Evolutionary conservation across 2,113 vertebrate genomes (phyloP).

Genomic region (Panthera tigris): DNA sequence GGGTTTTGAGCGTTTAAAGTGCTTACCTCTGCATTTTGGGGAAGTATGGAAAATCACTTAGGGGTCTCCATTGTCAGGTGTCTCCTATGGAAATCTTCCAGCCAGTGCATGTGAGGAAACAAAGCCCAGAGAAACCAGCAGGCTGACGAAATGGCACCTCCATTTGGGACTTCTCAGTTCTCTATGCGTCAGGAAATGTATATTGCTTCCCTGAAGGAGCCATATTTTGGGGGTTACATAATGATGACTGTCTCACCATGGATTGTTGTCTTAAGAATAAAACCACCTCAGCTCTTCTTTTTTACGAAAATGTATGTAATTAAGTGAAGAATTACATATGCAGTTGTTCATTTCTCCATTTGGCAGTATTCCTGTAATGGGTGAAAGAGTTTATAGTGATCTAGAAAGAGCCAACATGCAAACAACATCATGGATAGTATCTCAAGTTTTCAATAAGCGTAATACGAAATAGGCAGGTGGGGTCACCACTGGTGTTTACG

Average conservation of each 20-base stretch:
- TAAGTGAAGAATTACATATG: rapidly evolving
- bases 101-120: rapidly evolving
- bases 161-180: not conserved
- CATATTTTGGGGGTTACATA: not conserved
- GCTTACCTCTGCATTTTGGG: not conserved
- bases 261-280: not conserved
- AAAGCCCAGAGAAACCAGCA: rapidly evolving
- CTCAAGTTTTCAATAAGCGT: not conserved
- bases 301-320: not conserved
- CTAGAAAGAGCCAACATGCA: not conserved
- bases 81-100: not conserved
- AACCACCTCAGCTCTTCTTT: not conserved
- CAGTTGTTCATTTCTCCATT: not conserved
- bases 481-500: rapidly evolving
- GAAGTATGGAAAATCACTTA: not conserved
- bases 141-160: not conserved
- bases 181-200: not conserved
- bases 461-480: not conserved
- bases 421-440: rapidly evolving
- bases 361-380: not conserved
- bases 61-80: rapidly evolving
- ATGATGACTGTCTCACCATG: not conserved
- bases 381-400: not conserved
- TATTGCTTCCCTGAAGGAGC: rapidly evolving
- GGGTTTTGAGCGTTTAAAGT: not conserved